phyloP scores from a whole-genome alignment of 2,113 vertebrate species.

The Genyomyrus donnyi region DNA sequence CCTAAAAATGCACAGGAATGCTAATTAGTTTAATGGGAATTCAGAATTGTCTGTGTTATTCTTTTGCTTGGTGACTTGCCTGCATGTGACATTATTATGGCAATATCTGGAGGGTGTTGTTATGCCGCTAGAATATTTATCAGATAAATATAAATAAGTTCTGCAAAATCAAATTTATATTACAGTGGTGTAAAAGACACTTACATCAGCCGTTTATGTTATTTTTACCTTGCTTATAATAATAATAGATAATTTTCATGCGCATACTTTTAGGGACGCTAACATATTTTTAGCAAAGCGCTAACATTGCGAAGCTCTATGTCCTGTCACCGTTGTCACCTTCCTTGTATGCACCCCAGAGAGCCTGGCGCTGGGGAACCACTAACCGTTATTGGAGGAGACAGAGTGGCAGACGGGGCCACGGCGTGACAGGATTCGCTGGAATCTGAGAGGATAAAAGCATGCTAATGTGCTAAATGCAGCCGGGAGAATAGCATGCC shows the following conservation, averaged over 20 bases:
- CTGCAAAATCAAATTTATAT: not conserved
- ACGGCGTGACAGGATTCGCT: not conserved
- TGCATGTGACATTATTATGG: not conserved
- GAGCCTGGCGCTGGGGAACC: not conserved
- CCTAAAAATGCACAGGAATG: not conserved
- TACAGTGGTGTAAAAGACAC: not conserved
- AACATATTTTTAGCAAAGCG: not conserved
- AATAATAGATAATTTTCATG: not conserved
- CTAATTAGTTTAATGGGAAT: not conserved
- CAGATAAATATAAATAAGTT: not conserved
- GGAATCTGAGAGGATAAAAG: not conserved
- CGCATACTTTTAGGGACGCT: not conserved
- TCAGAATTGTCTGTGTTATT: not conserved
- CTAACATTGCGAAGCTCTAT: not conserved
- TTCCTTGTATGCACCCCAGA: not conserved
- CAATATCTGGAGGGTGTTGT: not conserved
- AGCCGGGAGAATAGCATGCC: not conserved
- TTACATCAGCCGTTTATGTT: not conserved
- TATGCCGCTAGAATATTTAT: not conserved
- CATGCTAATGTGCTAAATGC: conserved; percentile 6
- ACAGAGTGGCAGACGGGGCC: not conserved
- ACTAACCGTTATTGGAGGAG: not conserved
- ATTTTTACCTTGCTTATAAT: not conserved
- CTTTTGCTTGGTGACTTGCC: not conserved
- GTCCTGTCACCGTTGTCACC: not conserved